Evolutionary conservation across 2,888 invertebrate species (phyloP), one percentile per base, ranked within the genome.

Genomic region (Leptura quadrifasciata): DNA sequence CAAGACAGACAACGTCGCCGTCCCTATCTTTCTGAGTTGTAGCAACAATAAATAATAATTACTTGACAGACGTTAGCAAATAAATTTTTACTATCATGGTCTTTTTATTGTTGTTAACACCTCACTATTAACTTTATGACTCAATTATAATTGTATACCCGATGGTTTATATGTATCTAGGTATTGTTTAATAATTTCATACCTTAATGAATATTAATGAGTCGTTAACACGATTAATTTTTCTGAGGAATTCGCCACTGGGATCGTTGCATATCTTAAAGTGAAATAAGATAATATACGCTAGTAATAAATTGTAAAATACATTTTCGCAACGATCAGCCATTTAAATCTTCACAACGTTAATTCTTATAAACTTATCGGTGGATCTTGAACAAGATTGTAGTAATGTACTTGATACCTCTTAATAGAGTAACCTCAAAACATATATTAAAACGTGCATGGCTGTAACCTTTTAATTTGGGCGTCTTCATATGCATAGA

Each of bases 31-130:
- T n/a, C 47, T n/a, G 47, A 47, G 47, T n/a, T 47, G n/a, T 47
- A 15, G 47, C 47, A 47, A 47, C 47, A n/a, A 47, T 47, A 47
- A 47, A 47, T 39, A 47, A 47, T 47, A 47, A 47, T 47, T 15
- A 57, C 8, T 9, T 57, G 57, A 57, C 57, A 21, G 57, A 5
- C 57, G 57, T 15, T 12, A 21, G 15, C 21, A 57, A 57, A 57
- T 20, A 55, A 55, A 20, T 57, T 57, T 52, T 57, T 57, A 57
- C 15, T 57, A 5, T 15, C 21, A 21, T 1, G 2, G 17, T 55
- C 55, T 57, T 57, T 57, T 57, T 57, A 57, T 21, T 57, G 20
- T 57, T 21, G 20, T 57, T 57, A 57, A 21, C 57, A 21, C 57
- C 57, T 57, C 20, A 20, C 21, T 57, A 20, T 57, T 15, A 57